These are phyloP conservation scores for Mizuhopecten yessoensis DNA, from an alignment of 1,140 invertebrate species.

Conservation along the genomic window DNA sequence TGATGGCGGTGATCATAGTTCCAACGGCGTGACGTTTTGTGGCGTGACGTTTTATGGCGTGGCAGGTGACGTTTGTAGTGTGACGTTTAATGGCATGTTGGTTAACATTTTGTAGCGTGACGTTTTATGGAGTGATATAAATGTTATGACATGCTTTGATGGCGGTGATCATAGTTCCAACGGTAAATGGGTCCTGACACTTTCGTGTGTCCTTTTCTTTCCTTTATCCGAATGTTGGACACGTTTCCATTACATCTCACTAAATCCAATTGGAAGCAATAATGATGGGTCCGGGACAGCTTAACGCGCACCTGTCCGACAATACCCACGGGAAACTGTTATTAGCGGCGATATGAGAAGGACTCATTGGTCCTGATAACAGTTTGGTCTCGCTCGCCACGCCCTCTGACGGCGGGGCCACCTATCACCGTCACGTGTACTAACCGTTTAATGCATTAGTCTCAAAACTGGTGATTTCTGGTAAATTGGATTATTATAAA, in stretches of 20 bases:
- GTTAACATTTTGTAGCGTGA: too few species aligned
- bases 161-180: too few species aligned
- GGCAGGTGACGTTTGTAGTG: too few species aligned
- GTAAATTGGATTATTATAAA: neutral
- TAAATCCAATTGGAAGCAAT: neutral
- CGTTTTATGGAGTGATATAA: too few species aligned
- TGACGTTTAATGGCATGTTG: too few species aligned
- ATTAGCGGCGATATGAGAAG: neutral
- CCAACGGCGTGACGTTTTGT: too few species aligned
- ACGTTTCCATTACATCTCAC: neutral
- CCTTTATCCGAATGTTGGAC: neutral
- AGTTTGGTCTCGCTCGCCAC: slow-evolving; percentile 21
- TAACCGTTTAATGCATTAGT: neutral
- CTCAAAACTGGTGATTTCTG: slow-evolving; percentile 3
- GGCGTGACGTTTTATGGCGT: too few species aligned
- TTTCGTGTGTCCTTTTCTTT: neutral
- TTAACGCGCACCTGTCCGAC: neutral
- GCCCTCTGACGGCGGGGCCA: neutral
- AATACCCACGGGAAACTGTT: neutral
- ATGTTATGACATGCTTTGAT: too few species aligned
- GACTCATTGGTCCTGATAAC: neutral
- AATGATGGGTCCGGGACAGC: neutral
- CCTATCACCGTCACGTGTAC: neutral
- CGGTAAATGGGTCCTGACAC: neutral
- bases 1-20: too few species aligned